These are phyloP conservation scores for Periphyllus acericola DNA, from an alignment of 2,888 invertebrate species.

Conservation along the genomic window DNA sequence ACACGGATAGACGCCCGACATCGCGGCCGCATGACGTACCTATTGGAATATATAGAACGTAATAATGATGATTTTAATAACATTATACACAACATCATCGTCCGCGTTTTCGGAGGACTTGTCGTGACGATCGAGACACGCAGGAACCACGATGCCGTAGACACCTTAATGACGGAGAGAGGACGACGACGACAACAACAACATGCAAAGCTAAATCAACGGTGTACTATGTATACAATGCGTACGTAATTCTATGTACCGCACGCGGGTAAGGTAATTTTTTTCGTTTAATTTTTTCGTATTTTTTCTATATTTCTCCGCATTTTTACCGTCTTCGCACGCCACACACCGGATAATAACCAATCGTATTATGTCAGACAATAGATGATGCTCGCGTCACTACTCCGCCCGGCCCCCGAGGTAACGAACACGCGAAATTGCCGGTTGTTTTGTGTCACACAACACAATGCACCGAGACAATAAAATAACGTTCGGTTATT, in stretches of 20 bases:
- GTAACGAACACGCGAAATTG: constrained; percentile 51
- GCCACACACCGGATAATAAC: constrained; percentile 60
- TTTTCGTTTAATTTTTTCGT: not conserved
- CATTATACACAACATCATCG: not conserved
- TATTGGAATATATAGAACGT: no score
- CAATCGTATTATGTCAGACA: constrained; percentile 44
- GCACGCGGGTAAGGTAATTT: not conserved
- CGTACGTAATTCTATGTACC: not conserved
- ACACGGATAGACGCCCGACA: no score
- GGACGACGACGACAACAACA: not conserved
- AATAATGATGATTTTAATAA: no score
- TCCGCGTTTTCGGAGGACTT: constrained; percentile 5
- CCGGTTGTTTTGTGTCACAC: constrained; percentile 57
- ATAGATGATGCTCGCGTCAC: constrained; percentile 20
- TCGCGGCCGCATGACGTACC: no score
- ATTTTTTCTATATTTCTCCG: not conserved
- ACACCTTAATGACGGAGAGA: constrained; percentile 42
- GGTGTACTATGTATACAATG: not conserved
- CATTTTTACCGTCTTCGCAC: constrained; percentile 46
- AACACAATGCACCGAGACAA: constrained; percentile 46
- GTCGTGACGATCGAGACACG: constrained; percentile 30
- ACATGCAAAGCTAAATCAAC: constrained; percentile 31
- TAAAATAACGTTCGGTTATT: constrained; percentile 7
- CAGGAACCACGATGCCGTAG: constrained; percentile 57
- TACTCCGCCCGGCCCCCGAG: not conserved